A percentile compares a stretch with the other conserved stretches of the same genome.
Conservation (phyloP, 2,113 vertebrate genomes). For the Sitta europaea region DNA sequence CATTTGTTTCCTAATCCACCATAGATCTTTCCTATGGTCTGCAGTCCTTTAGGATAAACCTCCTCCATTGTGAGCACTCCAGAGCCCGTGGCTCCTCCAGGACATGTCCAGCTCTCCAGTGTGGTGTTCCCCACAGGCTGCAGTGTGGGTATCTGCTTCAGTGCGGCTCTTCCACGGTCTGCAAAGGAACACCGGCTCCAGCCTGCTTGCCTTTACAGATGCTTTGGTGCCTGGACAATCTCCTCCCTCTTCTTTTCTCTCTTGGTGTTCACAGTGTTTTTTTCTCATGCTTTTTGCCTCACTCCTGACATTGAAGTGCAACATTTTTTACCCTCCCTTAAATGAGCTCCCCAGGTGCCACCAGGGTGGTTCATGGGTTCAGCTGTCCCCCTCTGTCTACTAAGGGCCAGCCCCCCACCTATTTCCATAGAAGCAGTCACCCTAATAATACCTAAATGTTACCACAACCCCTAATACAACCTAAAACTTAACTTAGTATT, state of each 20-base stretch:
- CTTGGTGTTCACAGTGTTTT: background rate
- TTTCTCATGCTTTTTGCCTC: background rate
- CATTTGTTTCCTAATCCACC: background rate
- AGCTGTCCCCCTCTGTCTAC: background rate
- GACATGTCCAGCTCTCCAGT: background rate
- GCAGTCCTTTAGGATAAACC: background rate
- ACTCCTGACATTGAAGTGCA: background rate
- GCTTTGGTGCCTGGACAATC: background rate
- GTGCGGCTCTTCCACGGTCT: rapidly evolving
- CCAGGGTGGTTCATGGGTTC: background rate
- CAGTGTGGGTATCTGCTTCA: background rate
- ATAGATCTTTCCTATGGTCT: background rate
- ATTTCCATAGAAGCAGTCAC: background rate
- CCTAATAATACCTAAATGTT: background rate
- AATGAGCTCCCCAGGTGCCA: background rate
- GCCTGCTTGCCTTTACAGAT: background rate
- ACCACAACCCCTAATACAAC: background rate
- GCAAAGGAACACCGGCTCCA: background rate
- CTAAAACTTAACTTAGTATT: background rate
- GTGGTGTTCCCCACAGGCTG: background rate
- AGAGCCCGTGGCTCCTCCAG: background rate
- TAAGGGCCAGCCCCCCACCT: rapidly evolving
- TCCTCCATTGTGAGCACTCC: background rate
- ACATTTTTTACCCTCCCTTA: background rate
- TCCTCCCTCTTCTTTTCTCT: background rate